Percentiles rank a stretch among this genome's conserved stretches.
phyloP scores from a whole-genome alignment of 2,113 vertebrate species.

The Mustela lutreola region DNA sequence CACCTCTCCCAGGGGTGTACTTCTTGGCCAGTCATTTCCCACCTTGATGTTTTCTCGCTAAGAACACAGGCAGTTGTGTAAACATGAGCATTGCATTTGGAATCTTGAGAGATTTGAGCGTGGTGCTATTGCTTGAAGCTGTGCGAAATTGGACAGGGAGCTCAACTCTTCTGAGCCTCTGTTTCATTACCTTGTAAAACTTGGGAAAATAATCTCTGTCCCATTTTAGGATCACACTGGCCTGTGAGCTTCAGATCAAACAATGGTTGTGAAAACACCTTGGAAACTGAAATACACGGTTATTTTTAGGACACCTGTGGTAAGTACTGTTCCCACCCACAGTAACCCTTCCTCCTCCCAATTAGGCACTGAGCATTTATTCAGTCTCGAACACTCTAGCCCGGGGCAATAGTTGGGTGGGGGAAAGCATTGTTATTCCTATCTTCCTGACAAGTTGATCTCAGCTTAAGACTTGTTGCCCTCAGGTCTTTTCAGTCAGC shows the following conservation, averaged over 20 bases:
- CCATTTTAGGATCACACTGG: not conserved
- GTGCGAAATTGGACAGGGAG: not conserved
- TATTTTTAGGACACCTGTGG: conserved; percentile 65
- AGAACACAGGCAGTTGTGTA: not conserved
- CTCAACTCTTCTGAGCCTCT: conserved; percentile 42
- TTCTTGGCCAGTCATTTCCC: not conserved
- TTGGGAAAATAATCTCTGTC: conserved; percentile 12
- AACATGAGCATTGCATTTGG: not conserved
- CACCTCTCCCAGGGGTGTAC: not conserved
- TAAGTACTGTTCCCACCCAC: conserved; percentile 65
- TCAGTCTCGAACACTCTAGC: conserved; percentile 52
- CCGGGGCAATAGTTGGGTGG: conserved; percentile 35
- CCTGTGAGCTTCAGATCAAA: conserved; percentile 64
- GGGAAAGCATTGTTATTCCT: conserved; percentile 66
- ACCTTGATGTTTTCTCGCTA: not conserved
- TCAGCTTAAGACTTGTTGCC: conserved; percentile 72
- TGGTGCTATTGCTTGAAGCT: not conserved
- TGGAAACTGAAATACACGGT: conserved; percentile 56
- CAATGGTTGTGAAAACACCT: conserved; percentile 57
- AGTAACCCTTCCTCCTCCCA: not conserved
- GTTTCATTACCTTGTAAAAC: conserved; percentile 22
- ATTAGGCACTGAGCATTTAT: conserved; percentile 59
- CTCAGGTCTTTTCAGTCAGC: conserved; percentile 70
- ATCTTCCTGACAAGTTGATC: conserved; percentile 77
- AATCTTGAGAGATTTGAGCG: not conserved